Evolutionary conservation across 2,113 vertebrate species (phyloP), one percentile per base, ranked within the genome.

Genomic region (Hiodon tergisus): DNA sequence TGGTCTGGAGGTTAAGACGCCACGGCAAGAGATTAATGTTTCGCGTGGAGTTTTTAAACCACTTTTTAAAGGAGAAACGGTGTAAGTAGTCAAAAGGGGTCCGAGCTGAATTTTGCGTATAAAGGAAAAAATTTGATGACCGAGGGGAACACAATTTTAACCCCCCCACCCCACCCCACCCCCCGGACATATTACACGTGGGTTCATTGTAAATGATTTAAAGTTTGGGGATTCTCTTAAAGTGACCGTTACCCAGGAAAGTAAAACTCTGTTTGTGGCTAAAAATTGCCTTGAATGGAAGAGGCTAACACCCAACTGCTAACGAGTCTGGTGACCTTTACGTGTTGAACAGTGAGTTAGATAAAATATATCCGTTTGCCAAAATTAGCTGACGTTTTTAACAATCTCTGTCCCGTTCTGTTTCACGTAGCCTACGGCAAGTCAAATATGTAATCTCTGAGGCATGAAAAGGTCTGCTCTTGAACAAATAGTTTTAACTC

Each of bases 1-100:
- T 79, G 78, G 78, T 79, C 78, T 59, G 50, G 46, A 69, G 66
- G 17, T 67, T 73, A 50, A 17, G 60, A 58, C 61, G 65, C 14
- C 66, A 63, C 50, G 52, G 31, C 66, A 66, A 66, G 63, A 63
- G 53, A 76, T 73, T 69, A 69, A 69, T 75, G 63, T 52, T 65
- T 65, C 58, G 63, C 50, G 6, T 48, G 17, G 9, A 17, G 17
- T 55, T 50, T 71, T 69, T 65, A 9, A 53, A 58, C 51, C 16
- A 17, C 10, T 72, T 10, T 72, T 60, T 50, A 62, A 58, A 72
- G 11, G 53, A 55, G 69, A 72, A 68, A 65, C 46, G 50, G 67
- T 52, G 70, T 61, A 54, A 70, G 48, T n/a, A 61, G 52, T 59
- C 58, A 62, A 67, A 76, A 71, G 47, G 59, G 10, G n/a, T n/a